phyloP scores from a whole-genome alignment of 2,888 invertebrate genomes.

The Gasteruption jaculator region DNA sequence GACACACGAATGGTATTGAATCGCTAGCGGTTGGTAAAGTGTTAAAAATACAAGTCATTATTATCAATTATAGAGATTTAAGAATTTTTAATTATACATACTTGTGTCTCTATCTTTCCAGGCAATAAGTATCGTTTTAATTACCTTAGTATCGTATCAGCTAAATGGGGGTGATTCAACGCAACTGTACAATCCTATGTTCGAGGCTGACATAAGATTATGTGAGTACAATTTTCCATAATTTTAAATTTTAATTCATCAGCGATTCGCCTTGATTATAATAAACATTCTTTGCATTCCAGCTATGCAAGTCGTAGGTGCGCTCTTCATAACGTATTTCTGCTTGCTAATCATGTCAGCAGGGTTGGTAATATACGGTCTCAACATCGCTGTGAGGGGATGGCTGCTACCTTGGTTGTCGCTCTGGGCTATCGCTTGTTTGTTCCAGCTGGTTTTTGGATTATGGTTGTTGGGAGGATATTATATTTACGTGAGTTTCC shows the following conservation, averaged over 20 bases:
- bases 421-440: conserved; percentile 64
- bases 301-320: conserved; percentile 73
- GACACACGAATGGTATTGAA: too few species aligned
- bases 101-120: conserved; percentile 38
- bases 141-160: conserved; percentile 72
- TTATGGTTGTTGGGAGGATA: conserved; percentile 85
- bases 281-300: conserved; percentile 45
- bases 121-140: conserved; percentile 70
- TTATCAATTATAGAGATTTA: too few species aligned
- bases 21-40: too few species aligned
- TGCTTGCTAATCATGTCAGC: conserved; percentile 58
- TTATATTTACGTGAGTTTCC: conserved; percentile 79
- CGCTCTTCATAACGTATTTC: conserved; percentile 60
- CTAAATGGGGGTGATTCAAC: conserved; percentile 85
- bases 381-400: conserved; percentile 70
- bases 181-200: conserved; percentile 82
- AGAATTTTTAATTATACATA: conserved; percentile 15
- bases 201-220: conserved; percentile 77
- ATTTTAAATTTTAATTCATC: too few species aligned
- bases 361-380: conserved; percentile 60
- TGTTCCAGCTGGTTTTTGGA: conserved; percentile 76
- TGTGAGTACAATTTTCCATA: conserved; percentile 57
- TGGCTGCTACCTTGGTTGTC: conserved; percentile 78
- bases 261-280: too few species aligned
- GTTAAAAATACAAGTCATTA: too few species aligned